Evolutionary conservation across 2,113 vertebrate genomes (phyloP).

Genomic region (Rhinopomastus cyanomelas): DNA sequence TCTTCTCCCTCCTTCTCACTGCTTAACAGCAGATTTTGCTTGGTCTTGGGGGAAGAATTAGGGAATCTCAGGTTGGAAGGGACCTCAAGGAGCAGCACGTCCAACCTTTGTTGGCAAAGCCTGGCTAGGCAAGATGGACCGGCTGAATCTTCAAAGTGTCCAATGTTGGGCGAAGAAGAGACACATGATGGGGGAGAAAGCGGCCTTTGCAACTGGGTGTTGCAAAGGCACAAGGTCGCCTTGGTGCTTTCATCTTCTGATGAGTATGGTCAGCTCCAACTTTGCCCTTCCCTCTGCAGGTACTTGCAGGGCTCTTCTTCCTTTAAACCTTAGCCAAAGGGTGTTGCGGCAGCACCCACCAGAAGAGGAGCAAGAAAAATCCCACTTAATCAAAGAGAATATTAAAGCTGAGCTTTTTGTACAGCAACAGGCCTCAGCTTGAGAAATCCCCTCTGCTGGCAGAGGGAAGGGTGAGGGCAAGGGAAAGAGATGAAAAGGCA

Average conservation of each 20-base stretch:
- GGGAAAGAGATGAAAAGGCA: slow-evolving; percentile 44
- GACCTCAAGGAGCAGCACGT: neutral
- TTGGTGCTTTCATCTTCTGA: neutral
- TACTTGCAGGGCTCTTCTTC: neutral
- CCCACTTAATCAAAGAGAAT: slow-evolving; percentile 49
- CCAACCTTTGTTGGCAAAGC: neutral
- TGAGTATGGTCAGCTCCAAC: rapidly evolving
- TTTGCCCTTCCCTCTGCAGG: neutral
- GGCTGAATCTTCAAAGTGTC: neutral
- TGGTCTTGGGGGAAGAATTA: rapidly evolving
- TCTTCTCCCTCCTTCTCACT: neutral
- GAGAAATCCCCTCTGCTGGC: neutral
- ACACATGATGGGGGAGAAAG: rapidly evolving
- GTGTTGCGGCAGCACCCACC: neutral
- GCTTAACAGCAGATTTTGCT: neutral
- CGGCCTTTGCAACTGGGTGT: neutral
- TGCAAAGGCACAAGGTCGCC: neutral
- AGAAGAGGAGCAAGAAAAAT: slow-evolving; percentile 15
- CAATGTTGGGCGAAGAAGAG: neutral
- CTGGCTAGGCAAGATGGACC: neutral
- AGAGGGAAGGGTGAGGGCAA: neutral
- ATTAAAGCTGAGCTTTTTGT: slow-evolving; percentile 39
- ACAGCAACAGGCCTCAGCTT: neutral
- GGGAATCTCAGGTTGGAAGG: neutral
- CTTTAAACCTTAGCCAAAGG: slow-evolving; percentile 11